Conservation (phyloP, 92 coral and sea anemone species). For the Epizoanthus rinbou region DNA sequence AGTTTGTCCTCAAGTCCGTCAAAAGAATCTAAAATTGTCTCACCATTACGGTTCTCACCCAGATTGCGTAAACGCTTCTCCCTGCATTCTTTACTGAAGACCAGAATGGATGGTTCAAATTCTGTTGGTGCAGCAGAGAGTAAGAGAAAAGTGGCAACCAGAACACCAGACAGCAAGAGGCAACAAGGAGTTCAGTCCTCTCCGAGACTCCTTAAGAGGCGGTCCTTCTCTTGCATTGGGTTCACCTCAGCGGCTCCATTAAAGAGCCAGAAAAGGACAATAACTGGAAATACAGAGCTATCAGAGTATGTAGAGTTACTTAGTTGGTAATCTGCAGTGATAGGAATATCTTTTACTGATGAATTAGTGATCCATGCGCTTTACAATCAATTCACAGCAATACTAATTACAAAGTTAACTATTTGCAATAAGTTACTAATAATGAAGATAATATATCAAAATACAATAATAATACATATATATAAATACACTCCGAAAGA, state of each 20-base stretch:
- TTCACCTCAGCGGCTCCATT: conserved; percentile 58
- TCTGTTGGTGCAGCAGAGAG: not conserved
- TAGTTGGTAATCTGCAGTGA: not conserved
- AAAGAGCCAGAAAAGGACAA: conserved; percentile 5
- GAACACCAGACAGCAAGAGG: conserved; percentile 49
- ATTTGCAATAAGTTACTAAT: no score
- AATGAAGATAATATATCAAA: no score
- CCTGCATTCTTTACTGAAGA: conserved; percentile 63
- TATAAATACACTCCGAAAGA: no score
- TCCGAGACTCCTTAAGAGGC: conserved; percentile 73
- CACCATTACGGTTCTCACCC: conserved; percentile 81
- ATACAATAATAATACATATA: no score
- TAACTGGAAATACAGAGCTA: not conserved
- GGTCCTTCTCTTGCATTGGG: conserved; percentile 85
- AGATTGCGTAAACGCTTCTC: conserved; percentile 69
- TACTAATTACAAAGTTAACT: no score
- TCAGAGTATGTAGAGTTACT: conserved; percentile 14
- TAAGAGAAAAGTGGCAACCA: conserved; percentile 18
- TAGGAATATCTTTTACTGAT: no score
- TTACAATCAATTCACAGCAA: no score
- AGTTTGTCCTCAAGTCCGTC: not conserved
- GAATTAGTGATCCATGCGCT: no score
- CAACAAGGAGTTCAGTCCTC: conserved; percentile 60
- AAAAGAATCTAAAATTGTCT: conserved; percentile 21
- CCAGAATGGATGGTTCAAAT: conserved; percentile 39